Evolutionary conservation across 2,797 vertebrate genomes (phyloP).

Genomic region (Esox masquinongy): DNA sequence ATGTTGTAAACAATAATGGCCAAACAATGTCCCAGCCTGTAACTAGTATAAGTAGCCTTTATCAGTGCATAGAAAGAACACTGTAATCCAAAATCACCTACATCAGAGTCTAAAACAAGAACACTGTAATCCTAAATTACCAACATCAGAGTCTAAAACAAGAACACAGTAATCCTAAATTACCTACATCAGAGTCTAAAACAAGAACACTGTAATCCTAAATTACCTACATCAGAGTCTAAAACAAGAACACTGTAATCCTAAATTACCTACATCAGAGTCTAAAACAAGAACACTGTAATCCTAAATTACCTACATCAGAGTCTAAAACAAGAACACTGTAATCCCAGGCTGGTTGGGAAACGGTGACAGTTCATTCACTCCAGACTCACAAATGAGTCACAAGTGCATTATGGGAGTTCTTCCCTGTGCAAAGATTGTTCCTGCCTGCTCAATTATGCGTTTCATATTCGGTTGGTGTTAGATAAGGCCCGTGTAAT

Average conservation of each 20-base stretch:
- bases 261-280: no score
- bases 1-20: conserved; percentile 21
- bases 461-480: conserved; percentile 17
- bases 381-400: conserved; percentile 24
- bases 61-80: background rate
- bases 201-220: background rate
- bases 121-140: no score
- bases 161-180: no score
- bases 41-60: background rate
- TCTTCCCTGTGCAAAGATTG: conserved; percentile 9
- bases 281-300: no score
- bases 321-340: no score
- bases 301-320: no score
- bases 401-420: conserved; percentile 19
- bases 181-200: no score
- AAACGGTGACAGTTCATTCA: conserved; percentile 18
- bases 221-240: no score
- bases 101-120: no score
- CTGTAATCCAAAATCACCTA: background rate
- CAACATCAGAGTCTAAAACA: no score
- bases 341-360: background rate
- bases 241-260: no score
- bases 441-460: conserved; percentile 31
- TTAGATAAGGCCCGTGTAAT: background rate
- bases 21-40: background rate